These are phyloP conservation scores for Uropsilus gracilis DNA, from an alignment of 2,113 vertebrate genomes.

Conservation along the genomic window DNA sequence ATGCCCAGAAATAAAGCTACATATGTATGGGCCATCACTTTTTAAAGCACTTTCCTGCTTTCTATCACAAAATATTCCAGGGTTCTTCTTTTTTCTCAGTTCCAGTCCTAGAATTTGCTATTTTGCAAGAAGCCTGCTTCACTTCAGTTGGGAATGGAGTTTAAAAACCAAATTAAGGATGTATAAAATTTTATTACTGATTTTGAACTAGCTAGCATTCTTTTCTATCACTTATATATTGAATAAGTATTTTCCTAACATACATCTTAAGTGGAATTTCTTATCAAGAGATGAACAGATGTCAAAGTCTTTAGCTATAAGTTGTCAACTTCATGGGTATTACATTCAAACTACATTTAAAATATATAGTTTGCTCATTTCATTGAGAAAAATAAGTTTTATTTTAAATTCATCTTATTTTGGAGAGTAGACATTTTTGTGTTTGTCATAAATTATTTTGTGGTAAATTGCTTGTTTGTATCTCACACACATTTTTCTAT, in stretches of 20 bases:
- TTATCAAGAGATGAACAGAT: background rate
- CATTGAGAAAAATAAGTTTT: background rate
- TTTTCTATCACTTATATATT: background rate
- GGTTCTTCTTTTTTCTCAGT: background rate
- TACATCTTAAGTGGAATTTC: background rate
- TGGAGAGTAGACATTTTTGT: background rate
- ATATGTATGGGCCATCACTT: too few relatives aligned
- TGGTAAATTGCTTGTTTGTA: background rate
- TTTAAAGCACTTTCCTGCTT: background rate
- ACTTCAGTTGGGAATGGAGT: background rate
- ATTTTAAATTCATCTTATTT: background rate
- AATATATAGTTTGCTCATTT: background rate
- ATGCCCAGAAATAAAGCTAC: too few relatives aligned
- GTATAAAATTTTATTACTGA: background rate
- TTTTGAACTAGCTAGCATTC: background rate
- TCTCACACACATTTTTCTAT: background rate
- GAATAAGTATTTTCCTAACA: conserved; percentile 1
- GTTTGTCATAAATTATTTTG: background rate
- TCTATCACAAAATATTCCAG: background rate
- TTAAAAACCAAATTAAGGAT: background rate
- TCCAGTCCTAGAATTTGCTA: background rate
- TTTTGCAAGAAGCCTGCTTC: background rate
- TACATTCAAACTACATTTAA: conserved; percentile 24
- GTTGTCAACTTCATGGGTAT: background rate
- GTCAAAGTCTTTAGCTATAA: background rate